Percentiles rank a stretch among this genome's conserved stretches.
Conservation (phyloP, 2,113 vertebrate species). For the Cricetomys ansorgei region DNA sequence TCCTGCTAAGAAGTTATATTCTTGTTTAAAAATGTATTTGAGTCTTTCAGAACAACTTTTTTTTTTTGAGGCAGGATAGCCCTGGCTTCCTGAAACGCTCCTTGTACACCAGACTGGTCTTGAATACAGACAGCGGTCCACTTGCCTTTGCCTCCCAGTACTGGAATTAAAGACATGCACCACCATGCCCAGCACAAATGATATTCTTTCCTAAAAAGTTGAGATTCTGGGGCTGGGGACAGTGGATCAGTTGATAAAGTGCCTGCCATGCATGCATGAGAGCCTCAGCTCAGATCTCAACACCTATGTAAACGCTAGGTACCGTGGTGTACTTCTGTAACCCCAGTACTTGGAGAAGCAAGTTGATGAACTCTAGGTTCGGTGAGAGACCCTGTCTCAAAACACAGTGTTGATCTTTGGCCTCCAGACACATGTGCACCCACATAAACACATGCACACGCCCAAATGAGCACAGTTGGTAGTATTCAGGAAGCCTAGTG, state of each 20-base stretch:
- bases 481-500: background rate
- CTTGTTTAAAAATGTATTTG: background rate
- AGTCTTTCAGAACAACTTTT: background rate
- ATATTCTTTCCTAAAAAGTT: background rate
- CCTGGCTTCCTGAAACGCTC: background rate
- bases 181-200: background rate
- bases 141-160: background rate
- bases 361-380: background rate
- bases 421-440: background rate
- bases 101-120: background rate
- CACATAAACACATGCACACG: background rate
- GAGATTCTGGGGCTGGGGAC: background rate
- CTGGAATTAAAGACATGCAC: background rate
- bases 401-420: background rate
- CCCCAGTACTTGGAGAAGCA: background rate
- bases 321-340: background rate
- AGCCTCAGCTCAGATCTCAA: background rate
- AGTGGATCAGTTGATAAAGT: background rate
- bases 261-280: accelerated
- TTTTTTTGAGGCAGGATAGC: background rate
- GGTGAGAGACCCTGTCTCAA: background rate
- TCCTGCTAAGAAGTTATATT: background rate
- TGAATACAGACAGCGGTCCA: background rate
- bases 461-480: background rate
- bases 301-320: no score